Conservation (phyloP, 2,113 vertebrate species). For the Oryzias woworae region DNA sequence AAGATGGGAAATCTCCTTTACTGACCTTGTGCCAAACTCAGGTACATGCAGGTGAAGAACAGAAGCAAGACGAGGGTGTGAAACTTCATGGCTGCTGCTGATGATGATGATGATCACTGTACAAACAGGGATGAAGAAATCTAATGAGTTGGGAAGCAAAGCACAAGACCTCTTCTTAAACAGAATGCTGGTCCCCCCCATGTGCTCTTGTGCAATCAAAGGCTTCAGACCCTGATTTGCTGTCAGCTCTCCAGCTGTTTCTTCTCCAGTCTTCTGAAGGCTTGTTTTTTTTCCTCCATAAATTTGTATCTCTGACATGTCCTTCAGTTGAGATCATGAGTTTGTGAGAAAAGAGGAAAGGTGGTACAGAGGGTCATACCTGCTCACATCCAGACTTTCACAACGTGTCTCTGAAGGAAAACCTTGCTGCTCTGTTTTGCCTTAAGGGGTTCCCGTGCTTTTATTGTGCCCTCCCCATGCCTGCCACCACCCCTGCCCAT, state of each 20-base stretch:
- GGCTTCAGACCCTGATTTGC: slow-evolving; percentile 19
- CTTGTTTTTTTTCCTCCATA: background rate
- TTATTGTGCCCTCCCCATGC: slow-evolving; percentile 33
- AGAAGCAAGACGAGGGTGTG: slow-evolving; percentile 60
- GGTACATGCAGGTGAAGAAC: slow-evolving; percentile 67
- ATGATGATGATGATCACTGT: slow-evolving; percentile 17
- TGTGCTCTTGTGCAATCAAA: slow-evolving; percentile 12
- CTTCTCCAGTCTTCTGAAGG: background rate
- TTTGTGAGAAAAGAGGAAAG: background rate
- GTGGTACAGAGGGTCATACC: slow-evolving; percentile 30
- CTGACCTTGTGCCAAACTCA: slow-evolving; percentile 76
- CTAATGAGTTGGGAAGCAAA: background rate
- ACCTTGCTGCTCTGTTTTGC: background rate
- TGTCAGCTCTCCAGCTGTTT: slow-evolving; percentile 36
- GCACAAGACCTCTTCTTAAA: background rate
- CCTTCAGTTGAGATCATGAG: background rate
- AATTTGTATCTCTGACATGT: background rate
- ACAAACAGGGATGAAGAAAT: slow-evolving; percentile 14
- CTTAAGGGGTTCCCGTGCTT: slow-evolving; percentile 1
- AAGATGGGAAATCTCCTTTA: fast-evolving
- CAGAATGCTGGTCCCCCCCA: background rate
- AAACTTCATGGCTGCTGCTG: slow-evolving; percentile 68
- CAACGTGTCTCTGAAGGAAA: slow-evolving; percentile 2
- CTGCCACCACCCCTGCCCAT: slow-evolving; percentile 37
- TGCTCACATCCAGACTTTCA: slow-evolving; percentile 30